Evolutionary conservation across 2,797 vertebrate genomes (phyloP).

Genomic region (Scyliorhinus canicula): DNA sequence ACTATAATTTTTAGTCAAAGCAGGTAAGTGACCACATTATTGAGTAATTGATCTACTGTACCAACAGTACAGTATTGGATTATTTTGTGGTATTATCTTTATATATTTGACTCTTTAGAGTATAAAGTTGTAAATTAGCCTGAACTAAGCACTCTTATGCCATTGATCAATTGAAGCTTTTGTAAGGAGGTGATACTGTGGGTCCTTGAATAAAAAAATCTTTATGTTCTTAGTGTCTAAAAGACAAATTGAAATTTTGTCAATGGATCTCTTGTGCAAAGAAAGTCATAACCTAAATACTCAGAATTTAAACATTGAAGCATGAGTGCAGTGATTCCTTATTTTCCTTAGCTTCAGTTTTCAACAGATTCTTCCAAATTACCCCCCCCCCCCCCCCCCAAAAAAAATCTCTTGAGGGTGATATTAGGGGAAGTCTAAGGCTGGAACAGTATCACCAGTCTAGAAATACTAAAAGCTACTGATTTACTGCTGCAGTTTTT

Average conservation of each 20-base stretch:
- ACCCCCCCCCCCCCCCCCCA: neutral
- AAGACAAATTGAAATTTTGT: conserved; percentile 25
- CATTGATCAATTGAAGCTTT: conserved; percentile 21
- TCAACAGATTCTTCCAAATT: neutral
- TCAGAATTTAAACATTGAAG: conserved; percentile 12
- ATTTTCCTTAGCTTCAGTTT: neutral
- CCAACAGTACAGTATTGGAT: conserved; percentile 11
- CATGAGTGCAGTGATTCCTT: neutral
- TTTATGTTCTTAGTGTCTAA: conserved; percentile 28
- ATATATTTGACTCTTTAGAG: conserved; percentile 21
- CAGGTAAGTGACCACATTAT: neutral
- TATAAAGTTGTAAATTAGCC: conserved; percentile 33
- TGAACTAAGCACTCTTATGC: conserved; percentile 32
- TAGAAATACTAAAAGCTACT: conserved; percentile 16
- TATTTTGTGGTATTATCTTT: conserved; percentile 18
- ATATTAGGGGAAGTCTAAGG: neutral
- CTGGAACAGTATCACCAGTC: neutral
- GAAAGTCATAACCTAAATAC: neutral
- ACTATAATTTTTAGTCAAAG: neutral
- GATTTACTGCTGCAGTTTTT: neutral
- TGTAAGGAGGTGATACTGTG: conserved; percentile 29
- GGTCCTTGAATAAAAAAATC: conserved; percentile 18
- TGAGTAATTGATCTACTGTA: neutral
- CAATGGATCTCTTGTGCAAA: neutral
- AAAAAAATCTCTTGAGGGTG: neutral